A percentile compares a stretch with the other conserved stretches of the same genome.
Conservation (phyloP, 2,797 vertebrate genomes). For the Tiaroga cobitis region DNA sequence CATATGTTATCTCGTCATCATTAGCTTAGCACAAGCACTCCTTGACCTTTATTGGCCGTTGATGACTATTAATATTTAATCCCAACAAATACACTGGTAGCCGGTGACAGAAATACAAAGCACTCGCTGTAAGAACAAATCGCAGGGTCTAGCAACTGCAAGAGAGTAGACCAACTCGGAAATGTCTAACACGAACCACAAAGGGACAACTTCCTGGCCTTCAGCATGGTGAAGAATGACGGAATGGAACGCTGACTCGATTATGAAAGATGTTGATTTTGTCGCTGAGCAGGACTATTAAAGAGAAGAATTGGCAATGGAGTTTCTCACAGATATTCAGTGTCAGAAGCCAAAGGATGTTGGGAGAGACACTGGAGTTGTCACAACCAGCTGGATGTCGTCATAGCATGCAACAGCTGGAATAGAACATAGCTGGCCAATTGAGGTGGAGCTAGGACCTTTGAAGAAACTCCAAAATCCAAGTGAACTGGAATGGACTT, state of each 20-base stretch:
- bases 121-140: constrained; percentile 74
- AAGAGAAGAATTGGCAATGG: constrained; percentile 56
- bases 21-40: constrained; percentile 51
- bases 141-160: constrained; percentile 77
- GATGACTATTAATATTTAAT: constrained; percentile 73
- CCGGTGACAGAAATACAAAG: constrained; percentile 75
- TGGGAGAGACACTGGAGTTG: constrained; percentile 49
- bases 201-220: constrained; percentile 37
- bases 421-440: constrained; percentile 44
- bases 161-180: constrained; percentile 68
- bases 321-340: constrained; percentile 74
- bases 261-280: constrained; percentile 60
- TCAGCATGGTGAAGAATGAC: constrained; percentile 55
- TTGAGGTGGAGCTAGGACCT: constrained; percentile 13
- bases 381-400: constrained; percentile 63
- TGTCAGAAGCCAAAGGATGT: constrained; percentile 60
- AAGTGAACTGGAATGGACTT: constrained; percentile 17
- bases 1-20: constrained; percentile 52
- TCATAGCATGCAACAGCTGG: constrained; percentile 67
- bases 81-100: constrained; percentile 75
- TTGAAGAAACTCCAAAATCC: constrained; percentile 31
- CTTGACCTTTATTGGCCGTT: constrained; percentile 71
- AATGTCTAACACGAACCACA: constrained; percentile 50
- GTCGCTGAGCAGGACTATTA: constrained; percentile 58
- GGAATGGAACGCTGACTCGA: constrained; percentile 53